These are phyloP conservation scores for Agonopterix heracliana DNA, from an alignment of 2,888 invertebrate species.

Conservation along the genomic window DNA sequence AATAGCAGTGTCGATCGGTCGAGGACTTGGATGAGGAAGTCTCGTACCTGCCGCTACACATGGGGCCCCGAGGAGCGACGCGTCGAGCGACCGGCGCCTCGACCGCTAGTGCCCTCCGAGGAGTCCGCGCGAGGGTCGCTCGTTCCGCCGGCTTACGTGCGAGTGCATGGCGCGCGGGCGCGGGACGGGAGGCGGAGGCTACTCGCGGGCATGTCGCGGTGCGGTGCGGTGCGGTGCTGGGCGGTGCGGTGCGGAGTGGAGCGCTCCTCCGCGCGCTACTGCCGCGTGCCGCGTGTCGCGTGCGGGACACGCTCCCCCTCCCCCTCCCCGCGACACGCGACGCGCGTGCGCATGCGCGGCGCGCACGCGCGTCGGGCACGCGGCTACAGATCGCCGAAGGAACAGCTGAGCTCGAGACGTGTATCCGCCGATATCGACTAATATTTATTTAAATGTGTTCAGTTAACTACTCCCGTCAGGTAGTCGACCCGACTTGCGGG, in stretches of 20 bases:
- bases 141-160: not conserved
- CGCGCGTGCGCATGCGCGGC: not conserved
- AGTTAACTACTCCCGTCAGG: too few species aligned
- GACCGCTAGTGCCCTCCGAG: not conserved
- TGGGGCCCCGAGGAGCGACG: not conserved
- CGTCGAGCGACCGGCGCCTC: not conserved
- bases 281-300: not conserved
- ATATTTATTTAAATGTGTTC: too few species aligned
- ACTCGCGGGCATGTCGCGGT: not conserved
- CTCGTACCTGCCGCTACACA: not conserved
- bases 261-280: not conserved
- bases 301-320: not conserved
- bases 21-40: not conserved
- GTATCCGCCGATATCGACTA: too few species aligned
- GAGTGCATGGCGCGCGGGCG: not conserved
- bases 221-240: not conserved
- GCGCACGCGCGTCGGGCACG: not conserved
- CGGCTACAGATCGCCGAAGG: too few species aligned
- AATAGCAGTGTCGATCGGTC: not conserved
- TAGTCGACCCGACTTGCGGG: too few species aligned
- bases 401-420: too few species aligned
- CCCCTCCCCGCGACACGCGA: too few species aligned
- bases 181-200: not conserved
- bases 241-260: not conserved
- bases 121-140: not conserved